Evolutionary conservation across 2,797 vertebrate species (phyloP).

Genomic region (Myotis planiceps): DNA sequence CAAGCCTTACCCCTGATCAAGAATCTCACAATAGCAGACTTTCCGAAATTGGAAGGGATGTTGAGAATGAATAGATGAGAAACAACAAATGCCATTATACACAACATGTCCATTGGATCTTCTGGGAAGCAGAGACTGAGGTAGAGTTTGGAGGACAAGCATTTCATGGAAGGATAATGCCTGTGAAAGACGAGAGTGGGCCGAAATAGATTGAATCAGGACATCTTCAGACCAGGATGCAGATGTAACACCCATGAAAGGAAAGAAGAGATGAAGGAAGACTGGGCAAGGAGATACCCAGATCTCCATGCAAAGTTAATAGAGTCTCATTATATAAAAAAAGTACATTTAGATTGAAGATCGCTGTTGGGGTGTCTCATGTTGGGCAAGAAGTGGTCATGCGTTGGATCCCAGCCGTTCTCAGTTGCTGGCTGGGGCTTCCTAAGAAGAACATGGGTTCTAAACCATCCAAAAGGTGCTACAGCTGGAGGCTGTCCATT

Average conservation of each 20-base stretch:
- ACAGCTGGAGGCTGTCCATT: too few species aligned
- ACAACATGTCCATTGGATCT: not conserved
- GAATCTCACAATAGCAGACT: not conserved
- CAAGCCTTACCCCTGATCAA: not conserved
- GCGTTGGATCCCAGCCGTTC: not conserved
- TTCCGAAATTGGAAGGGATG: not conserved
- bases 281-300: too few species aligned
- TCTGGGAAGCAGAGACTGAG: not conserved
- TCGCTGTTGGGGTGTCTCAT: not conserved
- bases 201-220: not conserved
- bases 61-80: not conserved
- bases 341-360: not conserved
- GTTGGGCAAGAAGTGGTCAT: not conserved
- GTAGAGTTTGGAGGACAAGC: too few species aligned
- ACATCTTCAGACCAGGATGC: not conserved
- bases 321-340: not conserved
- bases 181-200: not conserved
- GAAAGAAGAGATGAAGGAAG: not conserved
- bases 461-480: not conserved
- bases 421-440: not conserved
- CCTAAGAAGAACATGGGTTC: not conserved
- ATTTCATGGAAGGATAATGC: not conserved
- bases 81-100: not conserved
- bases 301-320: not conserved
- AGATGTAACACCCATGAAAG: too few species aligned